Evolutionary conservation across 2,113 vertebrate genomes (phyloP).

Genomic region (Heptranchias perlo): DNA sequence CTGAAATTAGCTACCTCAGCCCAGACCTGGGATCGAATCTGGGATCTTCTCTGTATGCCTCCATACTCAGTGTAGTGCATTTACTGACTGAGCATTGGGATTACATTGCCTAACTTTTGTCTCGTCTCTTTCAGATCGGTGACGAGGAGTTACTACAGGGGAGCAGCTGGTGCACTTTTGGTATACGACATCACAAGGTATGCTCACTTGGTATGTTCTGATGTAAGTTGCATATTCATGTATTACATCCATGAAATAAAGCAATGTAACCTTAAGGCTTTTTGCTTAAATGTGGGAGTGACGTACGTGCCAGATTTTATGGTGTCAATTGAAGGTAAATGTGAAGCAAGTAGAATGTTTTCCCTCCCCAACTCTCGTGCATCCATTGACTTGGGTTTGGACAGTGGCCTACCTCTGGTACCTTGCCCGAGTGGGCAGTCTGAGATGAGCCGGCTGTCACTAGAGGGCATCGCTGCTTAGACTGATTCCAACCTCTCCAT

Average conservation of each 20-base stretch:
- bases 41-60: not conserved
- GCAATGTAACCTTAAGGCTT: not conserved
- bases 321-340: not conserved
- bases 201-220: slow-evolving; percentile 36
- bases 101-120: not conserved
- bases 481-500: too few relatives aligned
- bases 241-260: too few relatives aligned
- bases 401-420: too few relatives aligned
- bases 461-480: too few relatives aligned
- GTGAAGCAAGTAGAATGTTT: too few relatives aligned
- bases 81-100: not conserved
- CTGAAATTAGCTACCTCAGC: not conserved
- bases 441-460: too few relatives aligned
- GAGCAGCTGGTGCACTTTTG: slow-evolving; percentile 80
- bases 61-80: too few relatives aligned
- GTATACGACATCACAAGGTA: slow-evolving; percentile 91
- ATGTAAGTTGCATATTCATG: not conserved
- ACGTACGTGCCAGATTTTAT: not conserved
- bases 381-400: not conserved
- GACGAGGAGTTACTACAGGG: slow-evolving; percentile 86
- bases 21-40: not conserved
- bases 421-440: not conserved
- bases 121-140: slow-evolving; percentile 64
- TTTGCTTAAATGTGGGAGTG: not conserved
- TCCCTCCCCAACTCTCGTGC: not conserved